These are phyloP conservation scores for Diplodus sargus DNA, from an alignment of 2,797 vertebrate genomes.

Conservation along the genomic window DNA sequence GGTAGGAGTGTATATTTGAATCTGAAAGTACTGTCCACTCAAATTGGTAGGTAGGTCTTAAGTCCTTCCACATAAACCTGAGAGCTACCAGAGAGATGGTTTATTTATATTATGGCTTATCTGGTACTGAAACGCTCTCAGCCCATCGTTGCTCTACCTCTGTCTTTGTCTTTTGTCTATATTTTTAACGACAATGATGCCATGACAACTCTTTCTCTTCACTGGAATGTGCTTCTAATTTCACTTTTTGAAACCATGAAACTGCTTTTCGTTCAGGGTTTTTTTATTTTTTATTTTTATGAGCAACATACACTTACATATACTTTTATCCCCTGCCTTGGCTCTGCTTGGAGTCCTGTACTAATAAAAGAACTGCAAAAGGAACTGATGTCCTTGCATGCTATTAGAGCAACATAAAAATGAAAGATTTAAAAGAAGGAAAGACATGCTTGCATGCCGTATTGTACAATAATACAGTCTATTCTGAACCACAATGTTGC, in stretches of 20 bases:
- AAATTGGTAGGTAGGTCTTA: constrained; percentile 15
- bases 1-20: constrained; percentile 8
- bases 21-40: constrained; percentile 21
- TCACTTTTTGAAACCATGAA: not conserved
- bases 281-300: not conserved
- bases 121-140: not conserved
- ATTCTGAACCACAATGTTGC: not conserved
- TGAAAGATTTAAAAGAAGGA: constrained; percentile 8
- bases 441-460: not conserved
- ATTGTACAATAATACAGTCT: not conserved
- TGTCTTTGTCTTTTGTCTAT: not conserved
- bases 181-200: not conserved
- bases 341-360: not conserved
- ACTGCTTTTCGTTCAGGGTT: not conserved
- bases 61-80: constrained; percentile 2
- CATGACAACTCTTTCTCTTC: not conserved
- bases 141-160: not conserved
- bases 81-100: not conserved
- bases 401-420: not conserved
- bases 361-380: not conserved
- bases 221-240: not conserved
- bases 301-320: not conserved
- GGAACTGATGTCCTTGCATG: not conserved
- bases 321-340: not conserved
- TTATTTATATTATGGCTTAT: constrained; percentile 15